These are phyloP conservation scores for Trimorus sp. DNA, from an alignment of 2,888 invertebrate species.

Conservation along the genomic window DNA sequence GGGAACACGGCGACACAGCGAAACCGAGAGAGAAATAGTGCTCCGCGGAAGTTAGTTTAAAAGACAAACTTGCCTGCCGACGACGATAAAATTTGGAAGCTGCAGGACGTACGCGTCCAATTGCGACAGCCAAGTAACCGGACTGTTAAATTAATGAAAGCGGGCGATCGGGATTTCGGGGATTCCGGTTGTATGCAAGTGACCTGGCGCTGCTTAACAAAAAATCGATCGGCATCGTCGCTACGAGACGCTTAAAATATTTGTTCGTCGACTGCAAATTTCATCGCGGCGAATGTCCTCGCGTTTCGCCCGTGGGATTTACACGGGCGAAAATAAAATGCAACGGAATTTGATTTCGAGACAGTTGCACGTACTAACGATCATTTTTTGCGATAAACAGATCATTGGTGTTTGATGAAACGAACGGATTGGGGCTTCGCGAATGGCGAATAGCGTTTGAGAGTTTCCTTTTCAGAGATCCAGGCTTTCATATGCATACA, in stretches of 20 bases:
- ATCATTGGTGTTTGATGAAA: too few relatives aligned
- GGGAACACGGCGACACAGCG: slow-evolving; percentile 33
- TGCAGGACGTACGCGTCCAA: slow-evolving; percentile 44
- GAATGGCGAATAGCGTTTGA: too few relatives aligned
- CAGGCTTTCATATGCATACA: too few relatives aligned
- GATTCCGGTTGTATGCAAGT: slow-evolving; percentile 22
- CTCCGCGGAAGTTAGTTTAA: slow-evolving; percentile 50
- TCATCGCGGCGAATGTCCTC: too few relatives aligned
- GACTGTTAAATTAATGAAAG: slow-evolving; percentile 64
- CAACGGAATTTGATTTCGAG: not conserved
- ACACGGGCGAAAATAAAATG: not conserved
- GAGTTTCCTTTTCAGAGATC: too few relatives aligned
- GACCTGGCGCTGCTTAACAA: slow-evolving; percentile 13
- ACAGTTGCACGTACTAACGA: too few relatives aligned
- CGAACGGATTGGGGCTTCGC: too few relatives aligned
- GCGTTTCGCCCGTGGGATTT: not conserved
- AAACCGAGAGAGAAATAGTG: slow-evolving; percentile 56
- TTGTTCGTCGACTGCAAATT: not conserved
- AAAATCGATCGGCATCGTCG: slow-evolving; percentile 15
- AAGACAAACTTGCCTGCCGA: slow-evolving; percentile 48
- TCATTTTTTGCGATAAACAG: too few relatives aligned
- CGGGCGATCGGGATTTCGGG: slow-evolving; percentile 31
- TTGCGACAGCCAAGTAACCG: slow-evolving; percentile 51
- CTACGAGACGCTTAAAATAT: slow-evolving; percentile 6
- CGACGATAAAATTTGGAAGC: slow-evolving; percentile 59